These are phyloP conservation scores for Agonopterix heracliana DNA, from an alignment of 2,888 invertebrate genomes.

Conservation along the genomic window DNA sequence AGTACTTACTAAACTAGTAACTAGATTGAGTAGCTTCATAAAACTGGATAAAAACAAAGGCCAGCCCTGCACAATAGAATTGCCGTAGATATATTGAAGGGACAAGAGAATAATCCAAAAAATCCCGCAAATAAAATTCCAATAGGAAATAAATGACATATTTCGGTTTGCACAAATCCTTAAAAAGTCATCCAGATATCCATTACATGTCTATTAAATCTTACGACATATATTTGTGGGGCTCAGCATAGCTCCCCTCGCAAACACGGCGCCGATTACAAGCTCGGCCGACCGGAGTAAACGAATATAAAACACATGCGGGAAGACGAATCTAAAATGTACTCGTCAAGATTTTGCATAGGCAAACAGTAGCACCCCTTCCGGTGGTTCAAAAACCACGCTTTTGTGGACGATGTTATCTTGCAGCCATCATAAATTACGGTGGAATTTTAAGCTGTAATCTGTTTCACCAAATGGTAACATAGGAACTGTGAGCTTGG, in stretches of 20 bases:
- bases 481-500: too few species aligned
- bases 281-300: constrained; percentile 71
- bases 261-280: constrained; percentile 73
- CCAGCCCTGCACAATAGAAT: neutral
- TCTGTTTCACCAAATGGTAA: too few species aligned
- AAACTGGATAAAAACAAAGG: too few species aligned
- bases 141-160: constrained; percentile 72
- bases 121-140: constrained; percentile 73
- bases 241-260: constrained; percentile 69
- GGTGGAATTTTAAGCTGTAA: too few species aligned
- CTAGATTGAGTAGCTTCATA: too few species aligned
- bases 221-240: constrained; percentile 76
- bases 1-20: too few species aligned
- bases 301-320: constrained; percentile 76
- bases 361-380: constrained; percentile 66
- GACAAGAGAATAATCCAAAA: constrained; percentile 57
- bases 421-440: too few species aligned
- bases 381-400: constrained; percentile 1
- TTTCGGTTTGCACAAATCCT: constrained; percentile 76
- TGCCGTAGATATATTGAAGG: constrained; percentile 28
- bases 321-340: constrained; percentile 72
- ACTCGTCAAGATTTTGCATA: constrained; percentile 74
- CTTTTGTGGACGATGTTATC: too few species aligned
- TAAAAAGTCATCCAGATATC: constrained; percentile 77
- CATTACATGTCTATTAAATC: constrained; percentile 77